A percentile compares a stretch with the other conserved stretches of the same genome.
phyloP scores from a whole-genome alignment of 2,113 vertebrate species.

The Abramis brama region DNA sequence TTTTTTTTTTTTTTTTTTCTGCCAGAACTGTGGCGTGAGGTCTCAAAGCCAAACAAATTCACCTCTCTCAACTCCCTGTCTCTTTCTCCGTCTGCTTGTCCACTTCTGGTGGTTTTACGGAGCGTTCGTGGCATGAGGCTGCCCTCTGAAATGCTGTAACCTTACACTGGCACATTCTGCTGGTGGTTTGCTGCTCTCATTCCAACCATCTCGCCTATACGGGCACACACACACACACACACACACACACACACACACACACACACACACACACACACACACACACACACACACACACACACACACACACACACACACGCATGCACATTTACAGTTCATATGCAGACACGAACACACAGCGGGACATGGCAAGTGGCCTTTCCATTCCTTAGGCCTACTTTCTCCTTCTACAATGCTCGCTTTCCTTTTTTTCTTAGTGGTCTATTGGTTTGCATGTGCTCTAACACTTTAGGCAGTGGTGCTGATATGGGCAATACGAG shows the following conservation, averaged over 20 bases:
- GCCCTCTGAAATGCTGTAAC: slow-evolving; percentile 62
- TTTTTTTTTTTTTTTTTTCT: too few species aligned
- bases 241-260: neutral
- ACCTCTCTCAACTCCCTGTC: slow-evolving; percentile 9
- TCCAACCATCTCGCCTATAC: slow-evolving; percentile 51
- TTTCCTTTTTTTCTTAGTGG: neutral
- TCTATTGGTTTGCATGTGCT: neutral
- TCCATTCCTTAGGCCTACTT: neutral
- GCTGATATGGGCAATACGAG: neutral
- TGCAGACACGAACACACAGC: slow-evolving; percentile 7
- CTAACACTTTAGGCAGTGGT: neutral
- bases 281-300: neutral
- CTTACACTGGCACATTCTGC: slow-evolving; percentile 62
- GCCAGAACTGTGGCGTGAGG: neutral
- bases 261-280: neutral
- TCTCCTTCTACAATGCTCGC: slow-evolving; percentile 1
- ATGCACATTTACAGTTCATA: slow-evolving; percentile 12
- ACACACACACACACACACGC: neutral
- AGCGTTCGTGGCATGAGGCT: slow-evolving; percentile 49
- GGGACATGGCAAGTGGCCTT: slow-evolving; percentile 17
- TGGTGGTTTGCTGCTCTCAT: slow-evolving; percentile 55
- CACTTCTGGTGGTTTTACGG: slow-evolving; percentile 33
- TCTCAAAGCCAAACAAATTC: slow-evolving; percentile 9
- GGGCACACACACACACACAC: neutral
- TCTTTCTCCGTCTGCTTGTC: slow-evolving; percentile 43